phyloP scores from a whole-genome alignment of 1,140 invertebrate species.

The Pseudomyrmex concolor region DNA sequence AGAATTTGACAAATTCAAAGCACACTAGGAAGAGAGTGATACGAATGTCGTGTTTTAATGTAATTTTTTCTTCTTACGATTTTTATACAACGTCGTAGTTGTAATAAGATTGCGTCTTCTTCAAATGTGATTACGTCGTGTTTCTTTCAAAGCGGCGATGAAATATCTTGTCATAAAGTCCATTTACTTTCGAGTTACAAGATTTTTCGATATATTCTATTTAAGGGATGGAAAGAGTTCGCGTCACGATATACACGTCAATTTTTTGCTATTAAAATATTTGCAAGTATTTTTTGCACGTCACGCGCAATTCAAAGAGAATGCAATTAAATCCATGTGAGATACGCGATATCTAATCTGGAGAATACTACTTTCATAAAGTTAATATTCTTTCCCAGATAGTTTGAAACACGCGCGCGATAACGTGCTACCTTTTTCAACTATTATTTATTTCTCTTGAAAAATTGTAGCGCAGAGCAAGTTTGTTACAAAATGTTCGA shows the following conservation, averaged over 20 bases:
- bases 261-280: not conserved
- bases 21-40: not conserved
- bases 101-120: not conserved
- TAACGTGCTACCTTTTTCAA: no score
- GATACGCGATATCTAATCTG: constrained; percentile 2
- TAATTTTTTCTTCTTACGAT: not conserved
- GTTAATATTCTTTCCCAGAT: not conserved
- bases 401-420: not conserved
- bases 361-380: constrained; percentile 1
- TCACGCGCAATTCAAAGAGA: constrained; percentile 4
- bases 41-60: constrained; percentile 4
- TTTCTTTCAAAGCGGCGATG: not conserved
- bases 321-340: not conserved
- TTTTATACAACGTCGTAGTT: not conserved
- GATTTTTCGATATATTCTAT: constrained; percentile 22
- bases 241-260: not conserved
- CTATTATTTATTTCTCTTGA: not conserved
- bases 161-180: constrained; percentile 5
- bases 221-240: not conserved
- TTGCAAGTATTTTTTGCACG: not conserved
- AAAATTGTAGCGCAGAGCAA: not conserved
- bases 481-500: not conserved
- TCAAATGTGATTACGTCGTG: constrained; percentile 1
- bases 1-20: constrained; percentile 10
- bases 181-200: not conserved